Evolutionary conservation across 2,113 vertebrate species (phyloP), one percentile per base, ranked within the genome.

Genomic region (Scartelaos histophorus): DNA sequence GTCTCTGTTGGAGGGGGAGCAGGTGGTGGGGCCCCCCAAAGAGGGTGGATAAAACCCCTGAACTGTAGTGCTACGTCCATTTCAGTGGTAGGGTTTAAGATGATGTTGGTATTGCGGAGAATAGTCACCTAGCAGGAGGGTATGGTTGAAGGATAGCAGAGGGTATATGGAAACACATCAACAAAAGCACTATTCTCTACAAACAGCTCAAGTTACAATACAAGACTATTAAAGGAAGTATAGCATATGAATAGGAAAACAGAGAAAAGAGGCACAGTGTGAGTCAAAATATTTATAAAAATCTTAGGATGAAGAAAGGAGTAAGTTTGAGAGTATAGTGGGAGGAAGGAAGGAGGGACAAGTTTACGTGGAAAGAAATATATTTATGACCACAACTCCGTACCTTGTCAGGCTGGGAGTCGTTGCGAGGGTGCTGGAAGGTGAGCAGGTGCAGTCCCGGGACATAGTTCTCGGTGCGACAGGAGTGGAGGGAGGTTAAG

Each of bases 321-420:
- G 45, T 71, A 53, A 66, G 66, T 68, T 24, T 61, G 2, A 77
- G 34, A 81, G 49, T 49, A 73, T 58, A 66, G 56, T 77, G 70
- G 70, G 82, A 88, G 80, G 83, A 80, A 86, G 74, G 83, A 87
- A 87, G 83, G 84, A 87, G 78, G 85, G 80, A 35, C 76, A 72
- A 76, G 72, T 78, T 29, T 76, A 79, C 73, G 74, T 74, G 82
- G 66, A 81, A 60, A 54, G 67, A 85, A 70, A 66, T 77, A 82
- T 58, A 77, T 25, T 79, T 38, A 83, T 67, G 81, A 82, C 70
- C 67, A 78, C 68, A 86, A 51, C 85, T 81, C 81, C 80, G 51
- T 91, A 97, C 96, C 96, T 97, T 95, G 90, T 97, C 96, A 0
- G 96, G 96, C 91, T 97, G 96, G 64, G 95, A 97, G 81, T 94